A percentile compares a stretch with the other conserved stretches of the same genome.
phyloP scores from a whole-genome alignment of 2,113 vertebrate genomes.

The Boulengeromyrus knoepffleri region DNA sequence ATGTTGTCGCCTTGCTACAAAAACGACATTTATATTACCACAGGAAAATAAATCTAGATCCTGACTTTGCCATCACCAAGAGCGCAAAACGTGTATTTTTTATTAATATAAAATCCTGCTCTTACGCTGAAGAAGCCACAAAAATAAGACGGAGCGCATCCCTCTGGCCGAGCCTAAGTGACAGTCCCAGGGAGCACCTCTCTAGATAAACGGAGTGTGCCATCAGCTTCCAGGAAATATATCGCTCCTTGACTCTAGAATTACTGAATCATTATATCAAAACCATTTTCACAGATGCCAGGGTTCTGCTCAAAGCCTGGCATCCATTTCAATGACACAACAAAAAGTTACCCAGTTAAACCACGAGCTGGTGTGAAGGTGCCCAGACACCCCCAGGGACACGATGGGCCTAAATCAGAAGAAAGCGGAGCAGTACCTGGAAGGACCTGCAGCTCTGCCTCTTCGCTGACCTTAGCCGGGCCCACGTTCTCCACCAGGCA shows the following conservation, averaged over 20 bases:
- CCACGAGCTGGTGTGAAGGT: background rate
- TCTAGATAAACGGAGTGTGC: background rate
- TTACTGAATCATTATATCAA: background rate
- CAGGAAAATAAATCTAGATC: background rate
- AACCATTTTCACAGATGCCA: background rate
- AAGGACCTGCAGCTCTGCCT: constrained; percentile 73
- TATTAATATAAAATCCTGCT: constrained; percentile 1
- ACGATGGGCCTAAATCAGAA: background rate
- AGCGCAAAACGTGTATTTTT: background rate
- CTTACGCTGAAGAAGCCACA: constrained; percentile 34
- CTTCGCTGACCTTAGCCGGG: constrained; percentile 77
- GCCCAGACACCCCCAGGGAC: background rate
- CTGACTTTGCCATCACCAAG: background rate
- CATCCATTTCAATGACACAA: background rate
- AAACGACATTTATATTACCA: background rate
- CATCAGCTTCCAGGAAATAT: no score
- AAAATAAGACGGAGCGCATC: constrained; percentile 39
- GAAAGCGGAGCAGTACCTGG: constrained; percentile 61
- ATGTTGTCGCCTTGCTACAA: background rate
- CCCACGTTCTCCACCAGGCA: constrained; percentile 77
- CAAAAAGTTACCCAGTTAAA: background rate
- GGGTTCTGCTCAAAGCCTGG: background rate
- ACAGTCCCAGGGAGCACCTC: constrained; percentile 3
- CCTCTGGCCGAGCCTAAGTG: constrained; percentile 34
- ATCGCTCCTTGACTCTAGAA: background rate